Base-by-base conservation (phyloP, 2,888 invertebrate species). In the Yponomeuta malinellus region DNA sequence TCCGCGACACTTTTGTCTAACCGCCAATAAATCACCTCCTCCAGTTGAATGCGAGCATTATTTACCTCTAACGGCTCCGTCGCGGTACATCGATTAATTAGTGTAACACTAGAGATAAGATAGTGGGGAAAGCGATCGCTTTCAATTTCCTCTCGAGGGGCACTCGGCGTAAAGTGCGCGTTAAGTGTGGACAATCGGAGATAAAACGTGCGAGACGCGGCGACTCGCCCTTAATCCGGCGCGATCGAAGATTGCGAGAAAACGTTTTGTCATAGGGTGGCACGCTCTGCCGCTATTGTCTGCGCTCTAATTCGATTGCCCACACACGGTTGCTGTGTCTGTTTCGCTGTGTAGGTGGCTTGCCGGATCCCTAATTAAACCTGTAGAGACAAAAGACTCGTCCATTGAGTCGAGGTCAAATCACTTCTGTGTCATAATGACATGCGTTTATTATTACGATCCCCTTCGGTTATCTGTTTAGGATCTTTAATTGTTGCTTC, bases 171-270 rank as follows among this genome's bases (percentile, higher is more conserved):
- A 89, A 90, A 91, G 92, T 91, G 87, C 77, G 90, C 90, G 90
- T 90, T 90, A 90, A 92, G 91, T 91, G 92, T 88, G 90, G 86
- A 91, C 92, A 92, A 92, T 91, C 90, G 92, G 83, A 91, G 92
- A 92, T 92, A 92, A 92, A 90, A 90, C 89, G 90, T 90, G 89
- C 89, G 89, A 90, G 88, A 89, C 88, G 88, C 72, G 72, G 43
- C 84, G 86, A 85, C 87, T 87, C 79, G 76, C 92, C 92, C 91
- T 91, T 91, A 91, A 92, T 91, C 91, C 89, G 86, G 89, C 87
- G 90, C 88, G 92, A 91, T 92, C 92, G 90, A 89, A 91, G 91
- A 92, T 92, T 92, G 91, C 90, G 87, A 88, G 89, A 87, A 92
- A 92, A 88, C 90, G 90, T 89, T 92, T 91, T 90, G 92, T 90